phyloP scores from a whole-genome alignment of 1,140 invertebrate genomes.

The Coptotermes formosanus region DNA sequence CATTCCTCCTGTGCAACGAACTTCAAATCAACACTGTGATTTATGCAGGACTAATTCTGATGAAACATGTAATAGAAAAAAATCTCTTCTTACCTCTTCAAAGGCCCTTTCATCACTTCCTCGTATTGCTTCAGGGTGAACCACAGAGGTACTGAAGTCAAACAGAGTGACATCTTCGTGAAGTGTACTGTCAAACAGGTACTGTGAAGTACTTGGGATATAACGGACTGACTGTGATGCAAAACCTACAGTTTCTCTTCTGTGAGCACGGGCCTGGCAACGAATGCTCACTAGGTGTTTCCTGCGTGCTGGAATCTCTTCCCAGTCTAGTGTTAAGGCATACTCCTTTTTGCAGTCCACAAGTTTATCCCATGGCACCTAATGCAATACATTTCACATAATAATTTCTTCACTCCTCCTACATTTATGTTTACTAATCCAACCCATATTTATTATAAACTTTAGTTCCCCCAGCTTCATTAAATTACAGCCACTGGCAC shows the following conservation, averaged over 20 bases:
- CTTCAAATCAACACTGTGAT: too few species aligned
- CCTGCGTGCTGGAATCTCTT: conserved; percentile 46
- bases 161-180: conserved; percentile 53
- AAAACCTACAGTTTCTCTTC: neutral
- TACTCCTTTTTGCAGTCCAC: conserved; percentile 48
- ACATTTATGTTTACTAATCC: too few species aligned
- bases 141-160: conserved; percentile 49
- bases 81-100: neutral
- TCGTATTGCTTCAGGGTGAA: neutral
- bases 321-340: conserved; percentile 46
- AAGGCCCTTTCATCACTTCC: neutral
- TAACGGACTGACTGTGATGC: conserved; percentile 19
- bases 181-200: conserved; percentile 48
- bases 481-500: too few species aligned
- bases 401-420: too few species aligned
- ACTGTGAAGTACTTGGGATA: conserved; percentile 40
- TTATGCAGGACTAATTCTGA: too few species aligned
- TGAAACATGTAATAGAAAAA: neutral
- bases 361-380: conserved; percentile 51
- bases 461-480: too few species aligned
- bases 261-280: neutral
- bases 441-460: too few species aligned
- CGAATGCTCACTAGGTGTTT: conserved; percentile 51
- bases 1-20: too few species aligned
- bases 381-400: neutral